Conservation (phyloP, 1,140 invertebrate genomes). For the Drosophila watanabei region DNA sequence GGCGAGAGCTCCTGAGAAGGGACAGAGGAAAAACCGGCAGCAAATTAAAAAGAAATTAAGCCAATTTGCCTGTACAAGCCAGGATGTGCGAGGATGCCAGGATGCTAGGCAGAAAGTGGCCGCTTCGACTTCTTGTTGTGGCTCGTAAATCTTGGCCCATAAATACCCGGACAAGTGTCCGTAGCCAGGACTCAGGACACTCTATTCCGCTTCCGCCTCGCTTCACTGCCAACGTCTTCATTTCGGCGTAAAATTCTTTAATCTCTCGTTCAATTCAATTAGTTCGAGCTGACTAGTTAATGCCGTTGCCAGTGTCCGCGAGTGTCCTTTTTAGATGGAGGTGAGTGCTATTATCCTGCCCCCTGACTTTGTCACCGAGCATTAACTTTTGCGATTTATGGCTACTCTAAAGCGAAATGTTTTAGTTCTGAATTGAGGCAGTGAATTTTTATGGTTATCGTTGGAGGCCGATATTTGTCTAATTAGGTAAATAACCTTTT, state of each 20-base stretch:
- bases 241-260: conserved; percentile 84
- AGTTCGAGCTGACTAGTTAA: conserved; percentile 85
- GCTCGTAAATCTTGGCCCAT: conserved; percentile 81
- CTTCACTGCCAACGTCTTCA: conserved; percentile 66
- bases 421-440: background rate
- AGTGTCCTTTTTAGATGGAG: conserved; percentile 60
- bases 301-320: conserved; percentile 55
- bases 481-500: conserved; percentile 39
- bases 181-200: conserved; percentile 6
- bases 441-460: conserved; percentile 35
- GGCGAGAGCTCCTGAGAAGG: conserved; percentile 24
- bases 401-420: conserved; percentile 26
- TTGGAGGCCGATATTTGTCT: conserved; percentile 1
- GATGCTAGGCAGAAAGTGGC: conserved; percentile 33
- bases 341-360: conserved; percentile 37
- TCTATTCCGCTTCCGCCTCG: conserved; percentile 38
- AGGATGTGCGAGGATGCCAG: conserved; percentile 28
- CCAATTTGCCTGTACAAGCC: conserved; percentile 68
- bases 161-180: conserved; percentile 67
- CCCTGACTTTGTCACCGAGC: conserved; percentile 58
- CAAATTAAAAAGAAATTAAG: conserved; percentile 85
- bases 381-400: conserved; percentile 81
- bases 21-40: conserved; percentile 50
- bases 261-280: conserved; percentile 85
- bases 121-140: conserved; percentile 68